Evolutionary conservation across 2,797 vertebrate genomes (phyloP).

Genomic region (Neosalanx taihuensis): DNA sequence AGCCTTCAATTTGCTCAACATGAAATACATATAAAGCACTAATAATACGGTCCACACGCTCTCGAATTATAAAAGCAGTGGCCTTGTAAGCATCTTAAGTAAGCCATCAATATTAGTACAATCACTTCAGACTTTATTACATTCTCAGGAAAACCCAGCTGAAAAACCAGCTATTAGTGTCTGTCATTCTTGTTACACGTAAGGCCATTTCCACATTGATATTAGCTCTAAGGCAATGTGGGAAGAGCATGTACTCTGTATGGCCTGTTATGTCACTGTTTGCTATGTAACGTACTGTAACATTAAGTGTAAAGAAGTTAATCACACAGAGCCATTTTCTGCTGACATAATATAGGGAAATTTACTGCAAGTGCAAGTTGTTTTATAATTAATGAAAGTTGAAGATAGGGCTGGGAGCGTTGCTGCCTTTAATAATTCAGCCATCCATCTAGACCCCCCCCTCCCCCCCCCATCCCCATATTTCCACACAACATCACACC

Average conservation of each 20-base stretch:
- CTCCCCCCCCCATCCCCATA: background rate
- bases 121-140: constrained; percentile 12
- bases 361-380: too few relatives aligned
- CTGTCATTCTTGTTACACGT: too few relatives aligned
- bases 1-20: constrained; percentile 20
- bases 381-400: background rate
- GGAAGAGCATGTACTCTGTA: too few relatives aligned
- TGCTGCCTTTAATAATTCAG: background rate
- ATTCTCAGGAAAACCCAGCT: background rate
- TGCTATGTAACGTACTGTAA: too few relatives aligned
- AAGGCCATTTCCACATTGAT: too few relatives aligned
- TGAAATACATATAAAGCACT: constrained; percentile 17
- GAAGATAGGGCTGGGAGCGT: background rate
- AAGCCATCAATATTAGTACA: constrained; percentile 27
- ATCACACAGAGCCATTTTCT: too few relatives aligned
- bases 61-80: constrained; percentile 14
- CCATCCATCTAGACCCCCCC: background rate
- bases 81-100: constrained; percentile 25
- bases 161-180: too few relatives aligned
- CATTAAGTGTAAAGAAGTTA: too few relatives aligned
- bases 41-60: constrained; percentile 10
- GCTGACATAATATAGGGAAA: too few relatives aligned
- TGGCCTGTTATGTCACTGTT: too few relatives aligned
- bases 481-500: constrained; percentile 9
- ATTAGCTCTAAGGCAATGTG: too few relatives aligned